Conservation (phyloP, 2,113 vertebrate species). For the Nothobranchius furzeri region DNA sequence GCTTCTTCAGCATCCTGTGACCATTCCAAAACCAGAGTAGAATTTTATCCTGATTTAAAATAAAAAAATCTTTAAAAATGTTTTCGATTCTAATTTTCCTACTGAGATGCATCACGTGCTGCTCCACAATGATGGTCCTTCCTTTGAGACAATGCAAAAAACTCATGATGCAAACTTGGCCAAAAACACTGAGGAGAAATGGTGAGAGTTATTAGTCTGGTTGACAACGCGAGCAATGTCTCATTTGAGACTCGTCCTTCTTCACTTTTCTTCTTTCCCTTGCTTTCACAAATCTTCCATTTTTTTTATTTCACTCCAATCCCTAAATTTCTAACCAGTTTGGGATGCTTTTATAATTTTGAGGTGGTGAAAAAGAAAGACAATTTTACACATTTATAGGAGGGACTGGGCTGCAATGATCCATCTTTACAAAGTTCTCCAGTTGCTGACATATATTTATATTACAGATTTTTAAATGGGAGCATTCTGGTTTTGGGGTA, state of each 20-base stretch:
- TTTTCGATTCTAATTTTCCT: too few species aligned
- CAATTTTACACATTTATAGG: neutral
- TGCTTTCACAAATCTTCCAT: neutral
- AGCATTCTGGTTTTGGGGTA: neutral
- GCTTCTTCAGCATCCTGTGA: too few species aligned
- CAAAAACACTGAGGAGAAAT: neutral
- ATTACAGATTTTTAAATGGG: neutral
- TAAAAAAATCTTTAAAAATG: too few species aligned
- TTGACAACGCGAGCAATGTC: neutral
- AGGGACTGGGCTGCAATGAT: too few species aligned
- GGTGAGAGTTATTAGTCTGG: neutral
- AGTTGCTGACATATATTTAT: neutral
- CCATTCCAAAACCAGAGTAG: too few species aligned
- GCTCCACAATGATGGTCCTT: neutral
- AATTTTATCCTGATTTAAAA: too few species aligned
- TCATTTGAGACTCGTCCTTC: neutral
- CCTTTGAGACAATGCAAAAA: neutral
- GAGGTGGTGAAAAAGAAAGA: too few species aligned
- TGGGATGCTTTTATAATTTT: too few species aligned
- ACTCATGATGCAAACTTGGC: too few species aligned
- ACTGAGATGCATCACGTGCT: too few species aligned
- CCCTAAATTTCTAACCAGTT: neutral
- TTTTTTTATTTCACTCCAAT: neutral
- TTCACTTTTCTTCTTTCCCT: neutral
- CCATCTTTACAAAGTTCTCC: too few species aligned